phyloP scores from a whole-genome alignment of 2,888 invertebrate genomes.

The Macrophya alboannulata region DNA sequence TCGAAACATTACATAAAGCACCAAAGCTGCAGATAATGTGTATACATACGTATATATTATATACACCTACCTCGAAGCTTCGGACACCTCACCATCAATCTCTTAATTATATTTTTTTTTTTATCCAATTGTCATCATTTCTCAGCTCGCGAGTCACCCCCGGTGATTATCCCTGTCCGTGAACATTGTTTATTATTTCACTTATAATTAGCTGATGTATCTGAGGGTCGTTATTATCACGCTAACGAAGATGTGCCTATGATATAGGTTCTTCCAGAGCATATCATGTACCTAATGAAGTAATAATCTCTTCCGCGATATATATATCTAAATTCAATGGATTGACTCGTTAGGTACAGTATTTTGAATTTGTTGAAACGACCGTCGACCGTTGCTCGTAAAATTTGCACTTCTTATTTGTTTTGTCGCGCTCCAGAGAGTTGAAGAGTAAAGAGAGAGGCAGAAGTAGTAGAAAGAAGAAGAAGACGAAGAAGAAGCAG shows the following conservation, averaged over 20 bases:
- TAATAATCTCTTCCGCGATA: neutral
- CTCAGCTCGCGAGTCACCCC: neutral
- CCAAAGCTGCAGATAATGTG: neutral
- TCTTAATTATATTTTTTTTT: neutral
- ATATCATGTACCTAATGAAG: neutral
- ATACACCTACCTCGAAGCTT: neutral
- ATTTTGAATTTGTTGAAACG: conserved; percentile 36
- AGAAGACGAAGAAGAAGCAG: conserved; percentile 44
- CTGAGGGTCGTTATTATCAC: neutral
- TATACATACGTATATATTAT: neutral
- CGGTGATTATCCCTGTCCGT: neutral
- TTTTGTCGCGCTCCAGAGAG: conserved; percentile 15
- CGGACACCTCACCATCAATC: neutral
- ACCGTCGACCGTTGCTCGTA: conserved; percentile 11
- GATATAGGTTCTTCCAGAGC: neutral
- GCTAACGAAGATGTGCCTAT: neutral
- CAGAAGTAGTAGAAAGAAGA: conserved; percentile 9
- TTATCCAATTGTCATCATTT: neutral
- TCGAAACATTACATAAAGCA: neutral
- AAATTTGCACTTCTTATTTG: conserved; percentile 54
- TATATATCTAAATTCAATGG: neutral
- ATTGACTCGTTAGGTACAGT: conserved; percentile 1
- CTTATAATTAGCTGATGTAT: neutral
- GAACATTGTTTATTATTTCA: neutral
- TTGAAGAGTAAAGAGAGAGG: neutral